Percentiles rank a stretch among this genome's conserved stretches.
phyloP scores from a whole-genome alignment of 2,113 vertebrate species.

The Callorhinus ursinus region DNA sequence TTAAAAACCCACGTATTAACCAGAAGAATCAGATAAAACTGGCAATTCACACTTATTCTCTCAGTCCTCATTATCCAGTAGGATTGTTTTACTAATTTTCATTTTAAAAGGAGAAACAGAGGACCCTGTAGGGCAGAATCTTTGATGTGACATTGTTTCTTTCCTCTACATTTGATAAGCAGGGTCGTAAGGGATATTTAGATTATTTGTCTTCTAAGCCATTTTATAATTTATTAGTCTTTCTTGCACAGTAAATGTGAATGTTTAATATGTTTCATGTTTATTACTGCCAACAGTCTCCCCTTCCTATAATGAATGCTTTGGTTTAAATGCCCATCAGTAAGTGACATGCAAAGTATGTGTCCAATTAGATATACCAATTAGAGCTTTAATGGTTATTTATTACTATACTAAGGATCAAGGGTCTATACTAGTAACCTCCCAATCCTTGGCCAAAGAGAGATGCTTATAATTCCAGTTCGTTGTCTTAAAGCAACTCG shows the following conservation, averaged over 20 bases:
- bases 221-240: conserved; percentile 64
- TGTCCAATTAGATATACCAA: conserved; percentile 67
- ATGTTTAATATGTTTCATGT: conserved; percentile 53
- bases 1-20: neutral
- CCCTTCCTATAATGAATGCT: conserved; percentile 9
- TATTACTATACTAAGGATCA: conserved; percentile 45
- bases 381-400: conserved; percentile 57
- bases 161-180: conserved; percentile 43
- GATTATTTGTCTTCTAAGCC: conserved; percentile 44
- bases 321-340: conserved; percentile 49
- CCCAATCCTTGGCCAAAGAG: conserved; percentile 5
- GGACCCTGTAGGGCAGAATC: conserved; percentile 53
- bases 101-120: conserved; percentile 50
- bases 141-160: neutral
- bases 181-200: conserved; percentile 23
- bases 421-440: conserved; percentile 26
- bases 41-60: neutral
- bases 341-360: conserved; percentile 64
- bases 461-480: conserved; percentile 29
- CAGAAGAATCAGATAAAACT: neutral
- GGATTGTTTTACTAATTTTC: conserved; percentile 46
- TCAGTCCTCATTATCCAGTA: neutral
- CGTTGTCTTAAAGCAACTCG: neutral
- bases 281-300: conserved; percentile 19
- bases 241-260: conserved; percentile 67